phyloP scores from a whole-genome alignment of 2,797 vertebrate genomes.

The Selene dorsalis region DNA sequence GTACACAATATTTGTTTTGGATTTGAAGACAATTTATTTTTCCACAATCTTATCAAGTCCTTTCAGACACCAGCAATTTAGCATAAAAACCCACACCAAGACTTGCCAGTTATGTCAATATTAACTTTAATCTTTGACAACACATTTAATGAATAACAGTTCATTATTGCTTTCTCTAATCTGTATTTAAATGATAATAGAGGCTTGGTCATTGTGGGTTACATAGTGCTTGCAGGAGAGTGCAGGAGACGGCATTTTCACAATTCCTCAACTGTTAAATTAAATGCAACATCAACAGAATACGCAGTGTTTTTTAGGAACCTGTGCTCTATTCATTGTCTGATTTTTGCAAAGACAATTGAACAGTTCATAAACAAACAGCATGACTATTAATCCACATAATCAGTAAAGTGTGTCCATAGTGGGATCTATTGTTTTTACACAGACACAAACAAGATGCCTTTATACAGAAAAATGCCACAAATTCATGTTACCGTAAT shows the following conservation, averaged over 20 bases:
- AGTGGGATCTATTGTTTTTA: slow-evolving; percentile 44
- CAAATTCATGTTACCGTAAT: slow-evolving; percentile 53
- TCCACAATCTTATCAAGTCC: background rate
- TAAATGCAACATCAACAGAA: slow-evolving; percentile 68
- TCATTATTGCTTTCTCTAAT: slow-evolving; percentile 81
- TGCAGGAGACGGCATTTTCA: slow-evolving; percentile 68
- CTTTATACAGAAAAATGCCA: slow-evolving; percentile 64
- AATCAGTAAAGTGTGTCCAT: slow-evolving; percentile 41
- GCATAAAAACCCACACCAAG: slow-evolving; percentile 18
- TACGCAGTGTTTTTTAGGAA: slow-evolving; percentile 52
- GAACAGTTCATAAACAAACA: slow-evolving; percentile 59
- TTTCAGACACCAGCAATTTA: slow-evolving; percentile 4
- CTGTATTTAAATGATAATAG: slow-evolving; percentile 72
- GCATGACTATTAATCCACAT: slow-evolving; percentile 52
- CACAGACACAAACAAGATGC: slow-evolving; percentile 60
- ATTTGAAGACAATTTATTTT: background rate
- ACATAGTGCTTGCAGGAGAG: slow-evolving; percentile 75
- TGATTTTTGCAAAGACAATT: slow-evolving; percentile 50
- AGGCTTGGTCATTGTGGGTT: slow-evolving; percentile 66
- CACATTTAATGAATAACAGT: slow-evolving; percentile 83
- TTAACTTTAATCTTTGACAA: slow-evolving; percentile 82
- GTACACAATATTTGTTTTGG: background rate
- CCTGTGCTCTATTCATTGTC: slow-evolving; percentile 56
- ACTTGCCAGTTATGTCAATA: slow-evolving; percentile 64
- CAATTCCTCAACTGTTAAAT: slow-evolving; percentile 65